These are phyloP conservation scores for Callorhinus ursinus DNA, from an alignment of 2,113 vertebrate genomes.

Conservation along the genomic window DNA sequence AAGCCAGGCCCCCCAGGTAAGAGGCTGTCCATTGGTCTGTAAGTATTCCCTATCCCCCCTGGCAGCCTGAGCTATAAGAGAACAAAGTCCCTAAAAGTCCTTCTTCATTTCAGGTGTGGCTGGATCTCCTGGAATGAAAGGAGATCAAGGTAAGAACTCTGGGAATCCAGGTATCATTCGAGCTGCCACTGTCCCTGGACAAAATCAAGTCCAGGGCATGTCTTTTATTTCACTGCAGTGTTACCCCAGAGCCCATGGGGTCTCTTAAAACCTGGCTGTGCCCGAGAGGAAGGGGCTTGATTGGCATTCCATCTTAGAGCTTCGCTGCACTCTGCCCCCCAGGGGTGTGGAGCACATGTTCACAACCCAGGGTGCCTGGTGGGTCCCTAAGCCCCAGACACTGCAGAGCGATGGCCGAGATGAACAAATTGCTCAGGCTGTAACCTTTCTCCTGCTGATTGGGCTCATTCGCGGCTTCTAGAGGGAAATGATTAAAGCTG, in stretches of 20 bases:
- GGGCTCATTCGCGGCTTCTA: background rate
- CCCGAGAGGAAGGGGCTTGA: background rate
- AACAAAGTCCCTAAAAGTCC: background rate
- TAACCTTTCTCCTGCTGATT: background rate
- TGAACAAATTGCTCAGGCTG: background rate
- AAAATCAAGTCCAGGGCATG: background rate
- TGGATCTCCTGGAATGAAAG: slow-evolving; percentile 82
- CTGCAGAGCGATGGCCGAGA: background rate
- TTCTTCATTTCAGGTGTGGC: slow-evolving; percentile 76
- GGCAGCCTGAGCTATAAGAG: background rate
- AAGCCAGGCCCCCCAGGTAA: slow-evolving; percentile 76
- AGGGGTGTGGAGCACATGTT: background rate
- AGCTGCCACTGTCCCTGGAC: background rate
- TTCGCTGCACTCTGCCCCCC: no score
- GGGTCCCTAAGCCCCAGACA: background rate
- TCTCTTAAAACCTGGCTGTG: background rate
- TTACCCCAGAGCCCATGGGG: background rate
- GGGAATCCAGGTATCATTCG: background rate
- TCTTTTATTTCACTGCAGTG: background rate
- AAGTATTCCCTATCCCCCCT: background rate
- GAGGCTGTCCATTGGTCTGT: background rate
- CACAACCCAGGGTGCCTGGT: background rate
- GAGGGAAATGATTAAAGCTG: background rate
- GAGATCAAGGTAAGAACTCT: slow-evolving; percentile 81
- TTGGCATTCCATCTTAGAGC: background rate